Conservation (phyloP, 1,140 invertebrate genomes). For the Dendrolimus kikuchii region DNA sequence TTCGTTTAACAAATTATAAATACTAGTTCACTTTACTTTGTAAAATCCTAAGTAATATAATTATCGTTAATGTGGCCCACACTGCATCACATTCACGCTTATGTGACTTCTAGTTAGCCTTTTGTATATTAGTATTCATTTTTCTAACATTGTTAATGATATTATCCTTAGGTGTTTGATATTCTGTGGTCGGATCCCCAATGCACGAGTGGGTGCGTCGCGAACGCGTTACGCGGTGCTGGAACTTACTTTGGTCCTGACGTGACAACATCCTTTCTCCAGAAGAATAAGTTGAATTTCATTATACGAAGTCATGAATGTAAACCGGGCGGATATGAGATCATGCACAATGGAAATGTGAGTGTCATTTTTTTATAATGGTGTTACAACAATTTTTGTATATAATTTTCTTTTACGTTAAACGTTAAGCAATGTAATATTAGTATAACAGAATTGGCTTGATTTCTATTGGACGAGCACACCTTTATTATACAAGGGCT, state of each 20-base stretch:
- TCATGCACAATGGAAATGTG: slow-evolving; percentile 86
- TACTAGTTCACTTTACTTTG: too few species aligned
- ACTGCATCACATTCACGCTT: too few species aligned
- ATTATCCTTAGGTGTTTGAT: slow-evolving; percentile 82
- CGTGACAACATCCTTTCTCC: slow-evolving; percentile 84
- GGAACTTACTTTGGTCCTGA: slow-evolving; percentile 94
- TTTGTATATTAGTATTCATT: not conserved
- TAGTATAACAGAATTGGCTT: too few species aligned
- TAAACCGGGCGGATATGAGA: slow-evolving; percentile 92
- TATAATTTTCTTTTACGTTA: too few species aligned
- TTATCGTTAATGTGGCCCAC: too few species aligned
- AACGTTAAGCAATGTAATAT: too few species aligned
- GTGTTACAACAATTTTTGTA: not conserved
- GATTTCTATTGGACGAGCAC: too few species aligned
- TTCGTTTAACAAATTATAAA: too few species aligned
- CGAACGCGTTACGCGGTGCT: slow-evolving; percentile 89
- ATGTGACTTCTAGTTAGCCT: too few species aligned
- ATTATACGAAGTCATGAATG: slow-evolving; percentile 94
- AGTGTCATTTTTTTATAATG: slow-evolving; percentile 19
- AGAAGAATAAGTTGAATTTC: slow-evolving; percentile 81
- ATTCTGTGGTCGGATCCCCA: slow-evolving; percentile 94
- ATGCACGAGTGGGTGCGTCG: slow-evolving; percentile 79
- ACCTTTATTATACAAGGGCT: too few species aligned
- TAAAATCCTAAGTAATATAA: too few species aligned
- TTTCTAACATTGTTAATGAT: not conserved